Base-by-base conservation (phyloP, 2,888 invertebrate species). In the Temnothorax unifasciatus region DNA sequence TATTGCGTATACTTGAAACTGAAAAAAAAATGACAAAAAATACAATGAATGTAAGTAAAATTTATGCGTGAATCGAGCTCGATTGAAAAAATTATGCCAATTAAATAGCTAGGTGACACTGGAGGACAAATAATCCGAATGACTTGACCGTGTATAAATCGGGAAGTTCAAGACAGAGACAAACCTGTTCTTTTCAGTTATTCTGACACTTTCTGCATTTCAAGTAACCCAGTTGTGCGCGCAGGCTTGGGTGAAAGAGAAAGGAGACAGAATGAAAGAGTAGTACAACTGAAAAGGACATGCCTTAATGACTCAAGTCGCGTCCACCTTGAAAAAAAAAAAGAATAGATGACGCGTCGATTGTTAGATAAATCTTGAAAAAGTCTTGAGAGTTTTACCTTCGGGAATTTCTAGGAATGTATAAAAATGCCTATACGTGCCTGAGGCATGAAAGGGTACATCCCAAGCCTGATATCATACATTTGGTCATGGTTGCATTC, bases 161-260 rank as follows among this genome's bases (percentile, higher is more conserved):
- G 3, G 38, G 3, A 66, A 69, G 25, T 52, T 41, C 41, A 54
- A 52, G 52, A 66, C 21, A 29, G n/a, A n/a, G n/a, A 52, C 25
- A 57, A 77, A n/a, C 25, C 18, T 68, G 34, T 38, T 52, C 15
- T 69, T 77, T 54, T 68, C 15, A 75, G 15, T 34, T 66, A 66
- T 44, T 29, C 29, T 54, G 25, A 54, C n/a, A 41, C 13, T 77
- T 77, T 77, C 52, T 68, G 41, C 41, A 41, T 77, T 68, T 54
- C 41, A 69, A 66, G 25, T 76, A 52, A 52, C 18, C 41, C 38
- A 25, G 9, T 38, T 41, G 18, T 68, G n/a, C 21, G 38, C 18
- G 44, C 29, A 18, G 29, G 29, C n/a, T 74, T 59, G n/a, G 34
- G 15, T 44, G 44, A 74, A 44, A 59, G 34, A 41, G 34, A 18